Percentiles rank a stretch among this genome's conserved stretches.
These are phyloP conservation scores for Calypte anna DNA, from an alignment of 2,113 vertebrate species.

Conservation along the genomic window DNA sequence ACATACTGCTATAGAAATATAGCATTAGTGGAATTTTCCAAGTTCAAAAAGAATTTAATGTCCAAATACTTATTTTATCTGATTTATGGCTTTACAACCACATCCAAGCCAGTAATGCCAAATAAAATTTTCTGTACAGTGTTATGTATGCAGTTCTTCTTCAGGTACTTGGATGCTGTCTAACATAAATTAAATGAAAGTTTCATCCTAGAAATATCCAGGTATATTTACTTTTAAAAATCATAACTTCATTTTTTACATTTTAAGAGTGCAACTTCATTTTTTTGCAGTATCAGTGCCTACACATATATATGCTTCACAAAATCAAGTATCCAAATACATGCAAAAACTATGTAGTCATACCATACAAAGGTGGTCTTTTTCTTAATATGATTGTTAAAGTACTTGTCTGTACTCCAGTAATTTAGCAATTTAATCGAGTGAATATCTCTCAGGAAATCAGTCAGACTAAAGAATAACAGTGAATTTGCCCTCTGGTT, in stretches of 20 bases:
- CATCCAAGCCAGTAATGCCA: constrained; percentile 12
- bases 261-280: neutral
- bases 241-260: neutral
- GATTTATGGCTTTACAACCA: constrained; percentile 27
- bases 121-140: constrained; percentile 51
- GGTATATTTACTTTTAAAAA: neutral
- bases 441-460: neutral
- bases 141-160: neutral
- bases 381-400: neutral
- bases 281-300: neutral
- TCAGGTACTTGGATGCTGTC: constrained; percentile 3
- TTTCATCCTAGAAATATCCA: neutral
- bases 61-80: constrained; percentile 29
- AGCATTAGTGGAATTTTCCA: constrained; percentile 56
- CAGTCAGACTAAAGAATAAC: neutral
- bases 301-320: neutral
- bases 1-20: constrained; percentile 36
- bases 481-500: neutral
- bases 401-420: neutral
- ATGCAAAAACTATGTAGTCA: neutral
- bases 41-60: constrained; percentile 37
- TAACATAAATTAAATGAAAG: neutral
- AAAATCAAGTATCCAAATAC: neutral
- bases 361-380: fast-evolving
- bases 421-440: neutral